phyloP scores from a whole-genome alignment of 2,797 vertebrate genomes.

The Labeo calbasu region DNA sequence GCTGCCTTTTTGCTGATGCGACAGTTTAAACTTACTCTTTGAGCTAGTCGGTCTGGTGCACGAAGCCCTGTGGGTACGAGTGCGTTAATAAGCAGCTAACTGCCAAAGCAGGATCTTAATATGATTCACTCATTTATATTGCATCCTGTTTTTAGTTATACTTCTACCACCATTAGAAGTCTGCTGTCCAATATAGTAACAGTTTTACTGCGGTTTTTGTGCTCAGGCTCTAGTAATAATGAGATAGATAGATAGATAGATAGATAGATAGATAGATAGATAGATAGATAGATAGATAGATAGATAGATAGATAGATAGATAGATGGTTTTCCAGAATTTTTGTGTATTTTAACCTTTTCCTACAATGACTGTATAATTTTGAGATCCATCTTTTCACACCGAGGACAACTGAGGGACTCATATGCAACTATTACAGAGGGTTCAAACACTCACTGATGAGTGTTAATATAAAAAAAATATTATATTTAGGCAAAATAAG shows the following conservation, averaged over 20 bases:
- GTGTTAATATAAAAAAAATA: no score
- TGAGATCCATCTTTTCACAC: no score
- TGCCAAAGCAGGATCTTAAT: slow-evolving; percentile 33
- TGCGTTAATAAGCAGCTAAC: slow-evolving; percentile 52
- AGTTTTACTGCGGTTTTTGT: slow-evolving; percentile 13
- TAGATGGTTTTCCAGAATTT: no score
- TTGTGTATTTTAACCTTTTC: no score
- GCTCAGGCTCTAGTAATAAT: background rate
- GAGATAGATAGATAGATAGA: background rate
- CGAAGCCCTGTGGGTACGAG: slow-evolving; percentile 27
- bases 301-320: background rate
- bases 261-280: background rate
- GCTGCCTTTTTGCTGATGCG: slow-evolving; percentile 53
- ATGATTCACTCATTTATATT: slow-evolving; percentile 33
- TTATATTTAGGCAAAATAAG: no score
- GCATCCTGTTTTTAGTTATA: slow-evolving; percentile 51
- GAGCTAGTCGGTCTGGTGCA: slow-evolving; percentile 41
- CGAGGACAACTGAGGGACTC: no score
- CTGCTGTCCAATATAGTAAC: background rate
- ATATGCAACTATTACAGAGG: no score
- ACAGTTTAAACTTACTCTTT: slow-evolving; percentile 30
- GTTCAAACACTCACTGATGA: no score
- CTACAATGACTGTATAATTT: no score
- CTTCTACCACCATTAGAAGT: slow-evolving; percentile 29
- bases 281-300: background rate